Percentiles rank a stretch among this genome's conserved stretches.
These are phyloP conservation scores for Antechinus flavipes DNA, from an alignment of 2,113 vertebrate species.

Conservation along the genomic window DNA sequence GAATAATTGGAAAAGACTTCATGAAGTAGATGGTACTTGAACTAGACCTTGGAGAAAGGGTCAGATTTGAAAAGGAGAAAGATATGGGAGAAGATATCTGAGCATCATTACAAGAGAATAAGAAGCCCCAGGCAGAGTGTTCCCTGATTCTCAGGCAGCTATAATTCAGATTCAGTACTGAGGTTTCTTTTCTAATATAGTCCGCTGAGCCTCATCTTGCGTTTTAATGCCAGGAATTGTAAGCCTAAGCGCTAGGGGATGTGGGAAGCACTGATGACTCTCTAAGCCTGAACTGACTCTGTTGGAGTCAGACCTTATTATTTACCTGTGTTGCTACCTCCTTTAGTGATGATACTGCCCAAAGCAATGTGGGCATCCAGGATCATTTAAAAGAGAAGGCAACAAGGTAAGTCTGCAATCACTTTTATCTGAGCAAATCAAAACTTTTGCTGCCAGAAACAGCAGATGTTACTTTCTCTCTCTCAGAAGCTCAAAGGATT, in stretches of 20 bases:
- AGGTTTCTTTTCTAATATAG: neutral
- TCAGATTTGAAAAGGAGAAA: neutral
- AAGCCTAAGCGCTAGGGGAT: neutral
- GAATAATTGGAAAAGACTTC: neutral
- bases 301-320: neutral
- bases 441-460: neutral
- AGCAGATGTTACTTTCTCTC: neutral
- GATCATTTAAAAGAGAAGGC: neutral
- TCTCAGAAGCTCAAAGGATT: neutral
- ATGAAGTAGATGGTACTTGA: neutral
- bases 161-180: neutral
- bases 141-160: neutral
- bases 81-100: neutral
- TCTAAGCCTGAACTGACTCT: neutral
- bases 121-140: neutral
- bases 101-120: neutral
- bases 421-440: neutral
- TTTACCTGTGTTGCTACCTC: neutral
- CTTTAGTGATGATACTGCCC: neutral
- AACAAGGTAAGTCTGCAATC: neutral
- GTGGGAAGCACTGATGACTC: neutral
- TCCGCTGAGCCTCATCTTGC: neutral
- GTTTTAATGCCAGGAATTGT: slow-evolving; percentile 5
- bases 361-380: neutral
- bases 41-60: neutral